Evolutionary conservation across 30 jellyfish, hydroid and myxozoan species (phyloP).

Genomic region (Hydra vulgaris): DNA sequence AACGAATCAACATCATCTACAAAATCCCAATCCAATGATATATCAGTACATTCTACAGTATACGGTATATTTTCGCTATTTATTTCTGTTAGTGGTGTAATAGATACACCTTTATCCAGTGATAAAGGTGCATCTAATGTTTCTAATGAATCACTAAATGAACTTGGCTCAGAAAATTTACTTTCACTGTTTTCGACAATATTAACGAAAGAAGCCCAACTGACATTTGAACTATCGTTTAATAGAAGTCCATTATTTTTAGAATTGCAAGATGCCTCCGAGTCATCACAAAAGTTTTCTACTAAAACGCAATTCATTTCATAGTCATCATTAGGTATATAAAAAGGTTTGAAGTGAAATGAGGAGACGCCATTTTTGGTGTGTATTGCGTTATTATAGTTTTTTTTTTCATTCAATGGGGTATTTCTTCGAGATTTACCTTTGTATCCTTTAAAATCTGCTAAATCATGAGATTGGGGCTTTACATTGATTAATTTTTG

Average conservation of each 20-base stretch:
- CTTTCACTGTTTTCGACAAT: background rate
- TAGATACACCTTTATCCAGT: too few species aligned
- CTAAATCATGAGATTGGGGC: background rate
- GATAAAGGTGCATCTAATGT: too few species aligned
- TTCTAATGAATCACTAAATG: background rate
- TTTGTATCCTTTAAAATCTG: background rate
- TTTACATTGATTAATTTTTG: background rate
- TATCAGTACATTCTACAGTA: background rate
- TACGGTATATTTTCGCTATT: background rate
- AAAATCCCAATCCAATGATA: background rate
- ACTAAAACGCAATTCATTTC: background rate
- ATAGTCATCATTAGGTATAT: background rate
- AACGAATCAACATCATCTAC: background rate
- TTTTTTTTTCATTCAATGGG: background rate
- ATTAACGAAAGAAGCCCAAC: background rate
- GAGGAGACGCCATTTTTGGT: background rate
- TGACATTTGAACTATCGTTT: background rate
- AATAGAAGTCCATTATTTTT: background rate
- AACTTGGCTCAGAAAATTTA: background rate
- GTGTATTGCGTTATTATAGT: background rate
- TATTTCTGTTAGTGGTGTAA: background rate
- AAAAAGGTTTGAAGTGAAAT: background rate
- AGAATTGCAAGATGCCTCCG: background rate
- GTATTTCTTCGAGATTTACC: background rate
- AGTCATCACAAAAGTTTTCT: background rate